Conservation (phyloP, 1,140 invertebrate species). For the Drosophila pseudoobscura region DNA sequence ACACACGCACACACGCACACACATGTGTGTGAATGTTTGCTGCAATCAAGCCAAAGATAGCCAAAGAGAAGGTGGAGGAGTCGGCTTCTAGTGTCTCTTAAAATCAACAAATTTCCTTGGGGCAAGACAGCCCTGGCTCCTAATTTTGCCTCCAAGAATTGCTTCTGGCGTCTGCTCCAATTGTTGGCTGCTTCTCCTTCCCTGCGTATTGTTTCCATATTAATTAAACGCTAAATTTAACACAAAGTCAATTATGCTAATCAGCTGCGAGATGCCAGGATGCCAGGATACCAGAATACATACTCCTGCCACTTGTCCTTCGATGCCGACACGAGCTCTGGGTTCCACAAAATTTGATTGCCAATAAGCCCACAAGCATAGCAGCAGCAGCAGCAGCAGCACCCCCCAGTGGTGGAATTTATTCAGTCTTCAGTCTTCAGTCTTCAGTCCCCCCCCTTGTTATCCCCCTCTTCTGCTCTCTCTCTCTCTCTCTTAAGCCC, state of each 20-base stretch:
- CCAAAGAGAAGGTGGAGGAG: no score
- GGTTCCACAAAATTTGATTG: constrained; percentile 53
- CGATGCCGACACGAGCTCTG: constrained; percentile 37
- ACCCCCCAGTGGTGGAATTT: constrained; percentile 62
- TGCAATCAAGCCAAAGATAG: constrained; percentile 14
- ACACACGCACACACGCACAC: constrained; percentile 14
- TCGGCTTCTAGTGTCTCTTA: no score
- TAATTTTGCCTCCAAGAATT: constrained; percentile 35
- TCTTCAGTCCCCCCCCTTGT: no score
- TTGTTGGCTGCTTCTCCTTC: constrained; percentile 11
- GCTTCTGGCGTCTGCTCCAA: background rate
- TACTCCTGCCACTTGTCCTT: no score
- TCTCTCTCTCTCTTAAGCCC: background rate
- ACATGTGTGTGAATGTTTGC: constrained; percentile 21
- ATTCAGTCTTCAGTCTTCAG: constrained; percentile 8
- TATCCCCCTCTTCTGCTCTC: background rate
- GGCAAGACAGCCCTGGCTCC: background rate
- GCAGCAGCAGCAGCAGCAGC: no score
- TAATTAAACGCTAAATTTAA: constrained; percentile 81
- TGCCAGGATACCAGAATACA: background rate
- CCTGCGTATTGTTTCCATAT: constrained; percentile 54
- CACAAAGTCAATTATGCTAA: constrained; percentile 79
- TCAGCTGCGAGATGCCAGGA: constrained; percentile 34
- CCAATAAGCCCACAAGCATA: constrained; percentile 66
- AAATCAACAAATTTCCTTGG: constrained; percentile 19